phyloP scores from a whole-genome alignment of 1,140 invertebrate species.

The Platyscapa corneri region DNA sequence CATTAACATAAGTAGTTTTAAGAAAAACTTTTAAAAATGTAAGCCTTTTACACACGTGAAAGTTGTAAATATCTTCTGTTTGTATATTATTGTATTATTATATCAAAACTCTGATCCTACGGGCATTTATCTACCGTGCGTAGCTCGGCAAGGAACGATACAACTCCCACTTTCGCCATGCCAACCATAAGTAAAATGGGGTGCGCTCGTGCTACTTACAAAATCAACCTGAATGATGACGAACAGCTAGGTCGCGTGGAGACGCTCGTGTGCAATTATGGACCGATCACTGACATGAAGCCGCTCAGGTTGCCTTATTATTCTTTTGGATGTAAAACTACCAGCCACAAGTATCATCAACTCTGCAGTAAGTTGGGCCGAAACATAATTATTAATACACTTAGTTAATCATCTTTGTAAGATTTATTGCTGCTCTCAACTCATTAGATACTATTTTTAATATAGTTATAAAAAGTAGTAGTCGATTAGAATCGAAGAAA shows the following conservation, averaged over 20 bases:
- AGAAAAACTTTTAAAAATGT: too few species aligned
- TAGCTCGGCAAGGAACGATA: background rate
- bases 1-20: too few species aligned
- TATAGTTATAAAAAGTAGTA: too few species aligned
- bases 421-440: too few species aligned
- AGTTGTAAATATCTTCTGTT: too few species aligned
- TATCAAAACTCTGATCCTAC: background rate
- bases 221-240: slow-evolving; percentile 18
- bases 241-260: slow-evolving; percentile 57
- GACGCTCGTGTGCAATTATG: slow-evolving; percentile 69
- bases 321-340: slow-evolving; percentile 58
- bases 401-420: background rate
- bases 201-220: slow-evolving; percentile 65
- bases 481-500: too few species aligned
- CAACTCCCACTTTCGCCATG: background rate
- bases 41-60: too few species aligned
- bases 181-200: slow-evolving; percentile 54
- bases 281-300: slow-evolving; percentile 65
- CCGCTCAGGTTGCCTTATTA: slow-evolving; percentile 53
- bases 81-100: too few species aligned
- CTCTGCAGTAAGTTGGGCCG: slow-evolving; percentile 64
- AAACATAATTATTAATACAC: too few species aligned
- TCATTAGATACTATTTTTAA: too few species aligned
- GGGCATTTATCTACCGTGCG: background rate
- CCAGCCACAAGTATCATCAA: slow-evolving; percentile 60